Conservation (phyloP, 1,140 invertebrate species). For the Leguminivora glycinivorella region DNA sequence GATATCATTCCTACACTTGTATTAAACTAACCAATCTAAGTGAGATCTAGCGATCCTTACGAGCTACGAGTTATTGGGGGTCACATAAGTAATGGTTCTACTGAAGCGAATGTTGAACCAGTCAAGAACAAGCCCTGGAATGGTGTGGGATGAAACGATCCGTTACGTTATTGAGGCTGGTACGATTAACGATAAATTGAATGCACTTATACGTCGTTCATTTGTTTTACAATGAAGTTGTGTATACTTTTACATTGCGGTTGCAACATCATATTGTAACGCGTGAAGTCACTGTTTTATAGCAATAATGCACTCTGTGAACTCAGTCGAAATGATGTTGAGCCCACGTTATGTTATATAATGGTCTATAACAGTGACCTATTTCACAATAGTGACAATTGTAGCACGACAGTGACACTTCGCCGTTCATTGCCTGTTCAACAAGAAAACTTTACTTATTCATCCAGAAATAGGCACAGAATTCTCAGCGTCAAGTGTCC, state of each 20-base stretch:
- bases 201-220: conserved; percentile 2
- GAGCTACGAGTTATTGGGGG: neutral
- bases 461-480: too few species aligned
- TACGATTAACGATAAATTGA: conserved; percentile 4
- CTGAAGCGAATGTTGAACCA: neutral
- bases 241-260: neutral
- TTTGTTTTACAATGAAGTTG: neutral
- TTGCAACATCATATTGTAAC: neutral
- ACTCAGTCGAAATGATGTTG: too few species aligned
- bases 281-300: neutral
- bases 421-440: too few species aligned
- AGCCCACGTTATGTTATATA: too few species aligned
- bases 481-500: too few species aligned
- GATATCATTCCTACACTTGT: neutral
- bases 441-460: too few species aligned
- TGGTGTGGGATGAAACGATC: neutral
- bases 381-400: too few species aligned
- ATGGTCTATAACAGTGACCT: too few species aligned
- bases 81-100: neutral
- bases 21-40: neutral
- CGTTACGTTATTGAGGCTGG: conserved; percentile 2
- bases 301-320: neutral
- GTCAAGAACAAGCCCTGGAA: neutral
- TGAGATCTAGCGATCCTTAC: neutral
- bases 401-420: too few species aligned